Percentiles rank a stretch among this genome's conserved stretches.
phyloP scores from a whole-genome alignment of 2,797 vertebrate genomes.

The Anas flavirostris region DNA sequence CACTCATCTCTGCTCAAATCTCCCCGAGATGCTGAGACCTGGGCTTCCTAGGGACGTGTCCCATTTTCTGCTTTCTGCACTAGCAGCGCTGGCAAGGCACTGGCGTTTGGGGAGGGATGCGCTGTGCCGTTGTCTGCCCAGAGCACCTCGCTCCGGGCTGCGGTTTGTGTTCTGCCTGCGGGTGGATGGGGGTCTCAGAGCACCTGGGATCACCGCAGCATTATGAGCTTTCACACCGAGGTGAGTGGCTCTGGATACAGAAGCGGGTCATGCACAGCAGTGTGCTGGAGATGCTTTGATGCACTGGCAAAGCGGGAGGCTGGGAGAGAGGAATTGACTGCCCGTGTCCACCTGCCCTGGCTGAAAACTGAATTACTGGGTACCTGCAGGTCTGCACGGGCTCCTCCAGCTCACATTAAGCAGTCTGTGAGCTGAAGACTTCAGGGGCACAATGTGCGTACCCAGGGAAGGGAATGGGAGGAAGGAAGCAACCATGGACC shows the following conservation, averaged over 20 bases:
- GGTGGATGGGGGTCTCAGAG: neutral
- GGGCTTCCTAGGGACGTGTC: neutral
- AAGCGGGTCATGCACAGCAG: neutral
- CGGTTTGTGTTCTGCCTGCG: neutral
- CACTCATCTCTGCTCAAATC: neutral
- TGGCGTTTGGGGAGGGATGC: neutral
- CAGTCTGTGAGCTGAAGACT: neutral
- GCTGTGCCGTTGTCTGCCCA: neutral
- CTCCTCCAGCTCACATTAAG: neutral
- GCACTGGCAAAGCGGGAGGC: neutral
- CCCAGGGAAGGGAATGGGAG: neutral
- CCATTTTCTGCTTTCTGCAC: slow-evolving; percentile 38
- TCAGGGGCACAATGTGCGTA: neutral
- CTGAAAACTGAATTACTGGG: rapidly evolving
- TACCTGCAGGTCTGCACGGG: rapidly evolving
- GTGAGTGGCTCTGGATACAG: neutral
- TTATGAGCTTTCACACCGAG: neutral
- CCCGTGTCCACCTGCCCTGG: rapidly evolving
- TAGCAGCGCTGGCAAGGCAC: neutral
- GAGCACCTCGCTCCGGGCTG: neutral
- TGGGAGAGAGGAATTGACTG: neutral
- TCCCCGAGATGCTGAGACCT: neutral
- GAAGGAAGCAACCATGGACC: neutral
- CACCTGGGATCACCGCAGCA: neutral
- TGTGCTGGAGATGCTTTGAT: neutral